Evolutionary conservation across 2,797 vertebrate genomes (phyloP), one percentile per base, ranked within the genome.

Genomic region (Typhlichthys eigenmanni): DNA sequence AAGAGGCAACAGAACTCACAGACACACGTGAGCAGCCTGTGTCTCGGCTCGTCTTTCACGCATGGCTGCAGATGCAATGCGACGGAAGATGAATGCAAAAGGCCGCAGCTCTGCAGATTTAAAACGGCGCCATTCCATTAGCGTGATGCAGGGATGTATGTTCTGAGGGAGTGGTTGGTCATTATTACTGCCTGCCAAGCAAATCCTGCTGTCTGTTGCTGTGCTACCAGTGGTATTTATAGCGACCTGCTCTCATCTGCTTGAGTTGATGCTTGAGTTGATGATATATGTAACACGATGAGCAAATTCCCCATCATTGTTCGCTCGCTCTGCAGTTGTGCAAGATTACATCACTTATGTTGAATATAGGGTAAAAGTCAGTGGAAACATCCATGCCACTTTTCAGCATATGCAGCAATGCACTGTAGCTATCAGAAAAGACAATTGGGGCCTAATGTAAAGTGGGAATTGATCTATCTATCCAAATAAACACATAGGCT

Each of bases 21-120:
- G 82, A 88, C 92, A 93, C 92, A 92, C 92, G 92, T 92, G 54
- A 29, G 10, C 19, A 34, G 88, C 75, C 76, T 66, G 78, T 75
- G 85, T 82, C 86, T 89, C 86, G 75, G 81, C 81, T 87, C 89
- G 88, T 90, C 80, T 74, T 73, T 81, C 19, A 24, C 19, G 19
- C 88, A 83, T 90, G 90, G 89, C 81, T 73, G 38, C 72, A 74
- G 79, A 72, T 51, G 63, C 43, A 55, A 62, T 53, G 78, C 8
- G 48, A 58, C 4, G 19, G 34, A 24, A 53, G 51, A 6, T 38
- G 58, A 68, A 68, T 60, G 69, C 62, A 0, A 52, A 62, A 50
- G n/a, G 16, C 47, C 5, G n/a, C 12, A 54, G 19, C 17, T 4
- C 52, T 54, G 52, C 16, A 54, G 52, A 8, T 17, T 5, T 46